Evolutionary conservation across 2,888 invertebrate genomes (phyloP), one percentile per base, ranked within the genome.

Genomic region (Nephrotoma guestfalica): DNA sequence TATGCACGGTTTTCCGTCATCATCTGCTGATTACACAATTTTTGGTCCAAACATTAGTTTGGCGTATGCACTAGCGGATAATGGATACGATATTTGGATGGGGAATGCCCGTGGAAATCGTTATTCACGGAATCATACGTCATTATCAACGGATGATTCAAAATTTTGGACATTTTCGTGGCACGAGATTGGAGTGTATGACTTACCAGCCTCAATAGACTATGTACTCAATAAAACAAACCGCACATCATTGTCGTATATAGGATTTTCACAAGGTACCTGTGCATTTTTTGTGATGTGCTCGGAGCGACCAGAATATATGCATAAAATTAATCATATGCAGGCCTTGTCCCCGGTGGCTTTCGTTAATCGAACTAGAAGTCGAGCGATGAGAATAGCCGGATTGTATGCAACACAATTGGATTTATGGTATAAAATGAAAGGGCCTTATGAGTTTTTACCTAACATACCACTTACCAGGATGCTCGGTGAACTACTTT

Each of bases 181-280:
- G 41, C 95, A 96, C 89, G 95, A 97, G 90, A 96, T 96, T 90
- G 96, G 96, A 0, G 90, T 92, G 86, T 93, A 93, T 88, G 97
- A 97, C 90, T 89, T 97, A 42, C 96, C 97, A 0, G 93, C 95
- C 0, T 95, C 94, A 93, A 94, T 97, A 45, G 95, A 97, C 89
- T 93, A 94, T 89, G 92, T 15, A 15, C 90, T 94, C 0, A 88
- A 89, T 0, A 85, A 88, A 1, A 94, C 95, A 0, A 93, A 93
- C 0, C 91, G 93, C 84, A 88, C 92, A 5, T 91, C 93, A 86
- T 89, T 97, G 0, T 94, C 94, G 89, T 96, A 96, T 90, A 90
- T 95, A 0, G 96, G 96, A 0, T 95, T 96, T 90, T 96, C 96
- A 13, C 89, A 90, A 89, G 96, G 96, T 9, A 94, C 94, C 0